A percentile compares a stretch with the other conserved stretches of the same genome.
phyloP scores from a whole-genome alignment of 2,113 vertebrate genomes.

The Podocnemis expansa region DNA sequence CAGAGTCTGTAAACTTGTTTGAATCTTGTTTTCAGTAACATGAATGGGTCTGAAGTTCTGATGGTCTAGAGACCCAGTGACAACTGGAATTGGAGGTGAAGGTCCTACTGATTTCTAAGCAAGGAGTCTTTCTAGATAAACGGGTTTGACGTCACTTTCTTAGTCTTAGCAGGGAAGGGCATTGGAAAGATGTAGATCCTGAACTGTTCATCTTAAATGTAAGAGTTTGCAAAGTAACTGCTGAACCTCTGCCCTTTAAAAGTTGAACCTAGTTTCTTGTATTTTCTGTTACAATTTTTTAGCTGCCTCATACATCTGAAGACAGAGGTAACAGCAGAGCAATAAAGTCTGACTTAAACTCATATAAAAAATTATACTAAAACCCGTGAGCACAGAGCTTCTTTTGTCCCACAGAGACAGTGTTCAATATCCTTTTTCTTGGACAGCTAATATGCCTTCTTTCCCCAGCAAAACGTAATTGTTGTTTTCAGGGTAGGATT shows the following conservation, averaged over 20 bases:
- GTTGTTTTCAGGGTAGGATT: not conserved
- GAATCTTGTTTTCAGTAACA: not conserved
- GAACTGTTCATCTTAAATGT: not conserved
- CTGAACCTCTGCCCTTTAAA: not conserved
- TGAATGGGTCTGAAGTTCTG: not conserved
- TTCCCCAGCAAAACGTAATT: not conserved
- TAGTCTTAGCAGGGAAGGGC: not conserved
- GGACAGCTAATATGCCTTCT: not conserved
- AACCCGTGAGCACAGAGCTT: not conserved
- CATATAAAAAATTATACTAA: no score
- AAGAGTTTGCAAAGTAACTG: not conserved
- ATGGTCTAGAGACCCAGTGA: not conserved
- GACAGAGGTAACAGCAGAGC: not conserved
- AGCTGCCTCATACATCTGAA: not conserved
- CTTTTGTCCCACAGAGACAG: not conserved
- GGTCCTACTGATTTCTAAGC: not conserved
- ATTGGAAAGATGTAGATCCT: not conserved
- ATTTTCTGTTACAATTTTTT: not conserved
- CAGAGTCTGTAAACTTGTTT: not conserved
- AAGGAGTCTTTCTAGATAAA: not conserved
- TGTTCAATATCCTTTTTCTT: not conserved
- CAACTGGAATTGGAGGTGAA: not conserved
- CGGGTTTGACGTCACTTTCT: not conserved
- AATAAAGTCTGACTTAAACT: not conserved
- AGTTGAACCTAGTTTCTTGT: not conserved